Evolutionary conservation across 2,797 vertebrate genomes (phyloP).

Genomic region (Propithecus perrieri): DNA sequence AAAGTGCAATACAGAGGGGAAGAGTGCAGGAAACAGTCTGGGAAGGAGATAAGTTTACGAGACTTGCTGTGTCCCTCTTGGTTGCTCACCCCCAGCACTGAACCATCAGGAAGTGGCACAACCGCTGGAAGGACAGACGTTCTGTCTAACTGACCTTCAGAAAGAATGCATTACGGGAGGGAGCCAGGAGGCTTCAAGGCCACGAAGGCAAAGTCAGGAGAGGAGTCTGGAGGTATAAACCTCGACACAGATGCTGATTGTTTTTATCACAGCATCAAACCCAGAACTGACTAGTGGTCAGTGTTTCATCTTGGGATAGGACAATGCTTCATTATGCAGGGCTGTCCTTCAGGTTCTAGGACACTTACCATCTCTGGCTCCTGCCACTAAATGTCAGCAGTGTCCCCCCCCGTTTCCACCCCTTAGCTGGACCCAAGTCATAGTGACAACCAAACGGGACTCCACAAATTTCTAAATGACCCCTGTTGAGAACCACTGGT

Average conservation of each 20-base stretch:
- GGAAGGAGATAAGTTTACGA: background rate
- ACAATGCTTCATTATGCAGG: background rate
- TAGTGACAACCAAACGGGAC: background rate
- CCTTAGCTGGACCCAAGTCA: background rate
- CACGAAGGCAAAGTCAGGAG: background rate
- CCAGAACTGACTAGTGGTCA: background rate
- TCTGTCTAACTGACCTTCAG: background rate
- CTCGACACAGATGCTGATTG: background rate
- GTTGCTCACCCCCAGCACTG: background rate
- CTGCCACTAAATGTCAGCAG: background rate
- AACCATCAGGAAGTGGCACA: background rate
- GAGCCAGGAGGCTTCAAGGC: background rate
- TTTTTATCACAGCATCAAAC: background rate
- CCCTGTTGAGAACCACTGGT: background rate
- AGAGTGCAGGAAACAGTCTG: background rate
- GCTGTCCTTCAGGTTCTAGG: background rate
- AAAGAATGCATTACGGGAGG: background rate
- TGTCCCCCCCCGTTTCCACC: background rate
- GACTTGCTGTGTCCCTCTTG: background rate
- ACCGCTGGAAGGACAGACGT: background rate
- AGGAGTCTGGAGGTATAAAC: background rate
- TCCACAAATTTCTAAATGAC: background rate
- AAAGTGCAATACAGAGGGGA: background rate
- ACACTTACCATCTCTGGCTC: background rate
- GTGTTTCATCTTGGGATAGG: background rate